Conservation (phyloP, 2,888 invertebrate genomes). For the Oscheius myriophilus region DNA sequence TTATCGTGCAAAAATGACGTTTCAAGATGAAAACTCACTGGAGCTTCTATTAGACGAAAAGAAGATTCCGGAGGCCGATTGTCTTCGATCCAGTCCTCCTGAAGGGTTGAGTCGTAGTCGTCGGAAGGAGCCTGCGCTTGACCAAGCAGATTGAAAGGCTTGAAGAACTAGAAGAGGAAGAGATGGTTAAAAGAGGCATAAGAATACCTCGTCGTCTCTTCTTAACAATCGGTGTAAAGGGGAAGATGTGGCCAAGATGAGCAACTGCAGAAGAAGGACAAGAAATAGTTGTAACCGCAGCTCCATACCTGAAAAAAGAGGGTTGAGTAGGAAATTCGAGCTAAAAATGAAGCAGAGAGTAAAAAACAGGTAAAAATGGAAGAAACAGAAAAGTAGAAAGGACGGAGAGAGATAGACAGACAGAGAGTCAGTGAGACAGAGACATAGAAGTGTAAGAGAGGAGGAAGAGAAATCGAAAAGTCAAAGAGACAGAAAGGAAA, state of each 20-base stretch:
- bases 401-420: no score
- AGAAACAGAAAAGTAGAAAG: no score
- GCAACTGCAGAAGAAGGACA: conserved; percentile 10
- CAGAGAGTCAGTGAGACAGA: no score
- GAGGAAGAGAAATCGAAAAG: no score
- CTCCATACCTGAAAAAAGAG: conserved; percentile 22
- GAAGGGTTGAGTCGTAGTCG: conserved; percentile 13
- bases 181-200: not conserved
- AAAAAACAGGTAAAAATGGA: no score
- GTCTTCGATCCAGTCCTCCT: conserved; percentile 25
- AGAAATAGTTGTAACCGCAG: conserved; percentile 20
- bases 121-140: conserved; percentile 22
- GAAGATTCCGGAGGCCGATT: conserved; percentile 21
- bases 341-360: no score
- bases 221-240: conserved; percentile 12
- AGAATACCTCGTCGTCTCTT: conserved; percentile 19
- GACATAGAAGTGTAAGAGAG: no score
- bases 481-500: no score
- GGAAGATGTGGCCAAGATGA: conserved; percentile 15
- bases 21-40: conserved; percentile 8
- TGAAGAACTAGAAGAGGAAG: conserved; percentile 16
- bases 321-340: no score
- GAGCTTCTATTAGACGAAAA: conserved; percentile 23
- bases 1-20: no score
- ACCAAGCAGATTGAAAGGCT: conserved; percentile 28